Evolutionary conservation across 2,797 vertebrate species (phyloP).

Genomic region (Bovichtus variegatus): DNA sequence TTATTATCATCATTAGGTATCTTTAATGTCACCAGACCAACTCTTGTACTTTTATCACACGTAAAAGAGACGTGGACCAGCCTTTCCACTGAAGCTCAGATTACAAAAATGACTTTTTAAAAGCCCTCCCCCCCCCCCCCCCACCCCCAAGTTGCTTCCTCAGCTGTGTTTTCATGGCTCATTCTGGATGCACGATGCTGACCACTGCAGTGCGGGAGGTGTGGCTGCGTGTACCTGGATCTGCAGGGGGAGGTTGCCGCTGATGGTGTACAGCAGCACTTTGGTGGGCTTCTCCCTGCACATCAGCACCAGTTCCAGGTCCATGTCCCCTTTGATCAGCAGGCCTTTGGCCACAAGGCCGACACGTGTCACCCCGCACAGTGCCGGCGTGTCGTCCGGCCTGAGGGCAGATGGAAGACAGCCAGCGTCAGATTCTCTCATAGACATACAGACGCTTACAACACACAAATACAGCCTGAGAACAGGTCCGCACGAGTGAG

Average conservation of each 20-base stretch:
- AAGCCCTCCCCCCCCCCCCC: not conserved
- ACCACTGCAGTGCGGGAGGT: not conserved
- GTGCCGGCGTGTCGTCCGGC: slow-evolving; percentile 72
- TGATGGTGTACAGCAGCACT: slow-evolving; percentile 89
- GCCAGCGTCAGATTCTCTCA: slow-evolving; percentile 24
- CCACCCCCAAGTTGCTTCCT: not conserved
- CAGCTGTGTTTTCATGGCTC: slow-evolving; percentile 2
- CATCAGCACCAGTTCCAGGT: slow-evolving; percentile 94
- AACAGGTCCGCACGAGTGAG: too few species aligned
- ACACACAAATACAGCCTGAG: slow-evolving; percentile 1
- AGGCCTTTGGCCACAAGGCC: slow-evolving; percentile 94
- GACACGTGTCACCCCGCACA: slow-evolving; percentile 94
- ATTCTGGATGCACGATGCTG: not conserved
- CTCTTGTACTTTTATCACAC: not conserved
- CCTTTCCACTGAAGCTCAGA: not conserved
- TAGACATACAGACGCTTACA: not conserved
- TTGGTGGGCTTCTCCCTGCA: slow-evolving; percentile 93
- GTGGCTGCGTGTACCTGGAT: slow-evolving; percentile 89
- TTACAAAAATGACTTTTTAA: slow-evolving; percentile 1
- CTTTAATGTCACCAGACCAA: not conserved
- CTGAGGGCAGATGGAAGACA: slow-evolving; percentile 82
- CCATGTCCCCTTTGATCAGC: slow-evolving; percentile 93
- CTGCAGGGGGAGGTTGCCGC: slow-evolving; percentile 93
- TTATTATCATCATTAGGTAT: not conserved
- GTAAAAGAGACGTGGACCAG: not conserved